A percentile compares a stretch with the other conserved stretches of the same genome.
These are phyloP conservation scores for Gallinago solitaria DNA, from an alignment of 2,797 vertebrate species.

Conservation along the genomic window DNA sequence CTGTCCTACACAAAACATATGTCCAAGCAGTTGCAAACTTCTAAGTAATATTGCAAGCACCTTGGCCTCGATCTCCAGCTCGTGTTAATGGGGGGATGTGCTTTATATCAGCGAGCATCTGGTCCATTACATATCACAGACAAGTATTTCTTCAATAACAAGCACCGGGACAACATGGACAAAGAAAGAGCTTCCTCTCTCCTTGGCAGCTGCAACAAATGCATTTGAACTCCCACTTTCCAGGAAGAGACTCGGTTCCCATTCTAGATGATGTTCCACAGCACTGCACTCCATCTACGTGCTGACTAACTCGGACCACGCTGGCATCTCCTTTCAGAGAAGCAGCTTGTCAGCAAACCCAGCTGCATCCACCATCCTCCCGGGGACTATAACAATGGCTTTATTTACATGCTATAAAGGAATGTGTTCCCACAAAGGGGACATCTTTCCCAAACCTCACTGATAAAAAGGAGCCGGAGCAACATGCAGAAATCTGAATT, in stretches of 20 bases:
- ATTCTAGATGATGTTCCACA: not conserved
- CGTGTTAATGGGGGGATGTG: not conserved
- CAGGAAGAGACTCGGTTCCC: not conserved
- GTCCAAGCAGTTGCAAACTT: not conserved
- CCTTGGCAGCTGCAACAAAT: not conserved
- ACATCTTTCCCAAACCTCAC: conserved; percentile 4
- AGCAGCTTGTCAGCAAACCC: not conserved
- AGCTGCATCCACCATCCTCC: conserved; percentile 5
- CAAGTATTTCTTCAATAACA: not conserved
- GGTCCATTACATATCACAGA: not conserved
- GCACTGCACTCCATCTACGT: not conserved
- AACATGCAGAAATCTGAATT: not conserved
- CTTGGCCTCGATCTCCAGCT: not conserved
- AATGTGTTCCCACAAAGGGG: not conserved
- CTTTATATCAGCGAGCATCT: not conserved
- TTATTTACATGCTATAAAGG: not conserved
- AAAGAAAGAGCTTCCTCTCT: not conserved
- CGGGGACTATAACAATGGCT: not conserved
- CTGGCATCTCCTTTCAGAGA: conserved; percentile 6
- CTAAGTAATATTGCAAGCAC: not conserved
- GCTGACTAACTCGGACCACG: not conserved
- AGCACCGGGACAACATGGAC: not conserved
- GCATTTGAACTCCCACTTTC: not conserved
- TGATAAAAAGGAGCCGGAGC: not conserved
- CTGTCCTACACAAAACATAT: not conserved